Conservation (phyloP, 2,113 vertebrate genomes). For the Erythrocercus mccallii region DNA sequence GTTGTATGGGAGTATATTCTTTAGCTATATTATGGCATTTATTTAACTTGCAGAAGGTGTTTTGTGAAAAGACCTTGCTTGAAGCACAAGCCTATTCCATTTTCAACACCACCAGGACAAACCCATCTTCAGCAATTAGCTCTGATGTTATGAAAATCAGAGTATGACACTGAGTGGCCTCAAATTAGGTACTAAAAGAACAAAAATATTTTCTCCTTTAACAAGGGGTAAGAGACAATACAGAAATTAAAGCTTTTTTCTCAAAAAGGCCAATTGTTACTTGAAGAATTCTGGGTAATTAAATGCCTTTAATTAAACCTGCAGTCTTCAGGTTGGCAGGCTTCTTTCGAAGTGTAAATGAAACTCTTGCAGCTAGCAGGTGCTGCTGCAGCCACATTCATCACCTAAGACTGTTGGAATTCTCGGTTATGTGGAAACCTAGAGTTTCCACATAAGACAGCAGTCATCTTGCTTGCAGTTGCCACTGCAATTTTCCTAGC, state of each 20-base stretch:
- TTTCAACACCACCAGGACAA: not conserved
- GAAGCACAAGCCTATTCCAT: constrained; percentile 19
- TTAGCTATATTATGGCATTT: not conserved
- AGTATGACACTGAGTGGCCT: not conserved
- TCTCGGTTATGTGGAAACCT: no score
- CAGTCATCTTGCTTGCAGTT: not conserved
- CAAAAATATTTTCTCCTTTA: not conserved
- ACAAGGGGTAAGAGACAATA: not conserved
- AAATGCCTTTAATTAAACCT: not conserved
- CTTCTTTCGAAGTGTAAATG: not conserved
- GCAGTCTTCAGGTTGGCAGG: not conserved
- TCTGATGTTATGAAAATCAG: not conserved
- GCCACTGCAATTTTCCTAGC: not conserved
- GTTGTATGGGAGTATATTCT: not conserved
- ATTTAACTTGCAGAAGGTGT: not conserved
- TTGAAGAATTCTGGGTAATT: not conserved
- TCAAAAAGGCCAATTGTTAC: not conserved
- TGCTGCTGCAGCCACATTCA: not conserved
- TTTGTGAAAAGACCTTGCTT: constrained; percentile 5
- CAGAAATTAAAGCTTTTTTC: not conserved
- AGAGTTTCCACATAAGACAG: no score
- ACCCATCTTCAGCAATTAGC: not conserved
- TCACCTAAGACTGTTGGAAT: no score
- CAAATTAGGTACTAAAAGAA: not conserved
- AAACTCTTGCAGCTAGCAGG: not conserved